Evolutionary conservation across 92 coral and sea anemone species (phyloP).

Genomic region (Siderastrea radians): DNA sequence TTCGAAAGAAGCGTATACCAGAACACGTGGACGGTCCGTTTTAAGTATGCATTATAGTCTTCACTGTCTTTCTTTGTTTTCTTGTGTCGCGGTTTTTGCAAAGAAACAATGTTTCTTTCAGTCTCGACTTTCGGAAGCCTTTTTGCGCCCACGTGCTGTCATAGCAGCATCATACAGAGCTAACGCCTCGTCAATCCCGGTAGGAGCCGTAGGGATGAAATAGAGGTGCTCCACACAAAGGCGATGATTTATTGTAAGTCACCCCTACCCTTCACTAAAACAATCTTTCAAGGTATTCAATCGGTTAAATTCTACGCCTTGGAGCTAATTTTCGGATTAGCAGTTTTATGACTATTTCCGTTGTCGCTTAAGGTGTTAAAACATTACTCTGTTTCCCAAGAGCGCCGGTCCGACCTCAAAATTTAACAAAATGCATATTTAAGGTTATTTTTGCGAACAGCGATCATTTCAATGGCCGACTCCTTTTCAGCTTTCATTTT

Average conservation of each 20-base stretch:
- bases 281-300: not conserved
- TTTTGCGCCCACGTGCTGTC: not conserved
- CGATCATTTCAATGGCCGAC: too few species aligned
- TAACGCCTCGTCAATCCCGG: not conserved
- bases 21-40: too few species aligned
- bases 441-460: too few species aligned
- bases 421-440: too few species aligned
- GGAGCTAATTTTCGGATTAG: not conserved
- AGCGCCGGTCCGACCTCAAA: too few species aligned
- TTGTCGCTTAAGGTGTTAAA: not conserved
- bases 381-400: too few species aligned
- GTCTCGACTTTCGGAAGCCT: not conserved
- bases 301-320: not conserved
- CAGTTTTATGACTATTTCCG: not conserved
- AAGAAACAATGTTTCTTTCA: too few species aligned
- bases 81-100: too few species aligned
- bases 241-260: conserved; percentile 1
- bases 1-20: too few species aligned
- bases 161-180: not conserved
- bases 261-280: not conserved
- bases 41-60: too few species aligned
- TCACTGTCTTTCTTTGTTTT: too few species aligned
- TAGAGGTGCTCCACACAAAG: not conserved
- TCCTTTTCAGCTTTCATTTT: too few species aligned
- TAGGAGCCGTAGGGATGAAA: not conserved